phyloP scores from a whole-genome alignment of 1,140 invertebrate genomes.

The Piezodorus guildinii region DNA sequence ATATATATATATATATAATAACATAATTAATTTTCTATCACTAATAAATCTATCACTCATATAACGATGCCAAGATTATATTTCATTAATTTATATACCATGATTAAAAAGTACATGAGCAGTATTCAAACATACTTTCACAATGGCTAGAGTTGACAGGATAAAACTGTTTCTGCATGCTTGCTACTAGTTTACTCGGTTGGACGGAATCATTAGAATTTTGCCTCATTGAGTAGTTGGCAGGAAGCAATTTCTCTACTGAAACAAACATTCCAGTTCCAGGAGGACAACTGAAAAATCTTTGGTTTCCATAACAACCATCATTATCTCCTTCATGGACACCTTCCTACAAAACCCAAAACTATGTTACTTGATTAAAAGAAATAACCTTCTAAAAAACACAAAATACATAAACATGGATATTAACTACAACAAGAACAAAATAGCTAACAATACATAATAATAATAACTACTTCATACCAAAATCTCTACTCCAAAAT shows the following conservation, averaged over 20 bases:
- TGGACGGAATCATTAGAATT: conserved; percentile 5
- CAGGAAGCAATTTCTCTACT: conserved; percentile 15
- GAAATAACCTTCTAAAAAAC: neutral
- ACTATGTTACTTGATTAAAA: neutral
- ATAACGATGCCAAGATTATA: too few species aligned
- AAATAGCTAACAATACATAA: neutral
- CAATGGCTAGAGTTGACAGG: neutral
- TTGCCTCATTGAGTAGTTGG: neutral
- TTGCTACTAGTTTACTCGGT: neutral
- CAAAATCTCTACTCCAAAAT: conserved; percentile 31
- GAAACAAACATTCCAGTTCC: conserved; percentile 26
- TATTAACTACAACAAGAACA: neutral
- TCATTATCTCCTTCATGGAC: conserved; percentile 19
- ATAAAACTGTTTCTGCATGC: conserved; percentile 1
- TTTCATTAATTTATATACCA: neutral
- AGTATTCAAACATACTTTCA: conserved; percentile 7
- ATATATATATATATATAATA: too few species aligned
- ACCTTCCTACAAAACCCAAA: conserved; percentile 22
- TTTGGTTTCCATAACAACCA: conserved; percentile 21
- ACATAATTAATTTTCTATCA: too few species aligned
- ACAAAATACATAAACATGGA: neutral
- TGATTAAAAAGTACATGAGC: neutral
- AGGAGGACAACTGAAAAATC: conserved; percentile 24
- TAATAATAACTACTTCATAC: conserved; percentile 21
- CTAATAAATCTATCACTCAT: too few species aligned